These are phyloP conservation scores for Kryptolebias ocellatus DNA, from an alignment of 2,797 vertebrate genomes.

Conservation along the genomic window DNA sequence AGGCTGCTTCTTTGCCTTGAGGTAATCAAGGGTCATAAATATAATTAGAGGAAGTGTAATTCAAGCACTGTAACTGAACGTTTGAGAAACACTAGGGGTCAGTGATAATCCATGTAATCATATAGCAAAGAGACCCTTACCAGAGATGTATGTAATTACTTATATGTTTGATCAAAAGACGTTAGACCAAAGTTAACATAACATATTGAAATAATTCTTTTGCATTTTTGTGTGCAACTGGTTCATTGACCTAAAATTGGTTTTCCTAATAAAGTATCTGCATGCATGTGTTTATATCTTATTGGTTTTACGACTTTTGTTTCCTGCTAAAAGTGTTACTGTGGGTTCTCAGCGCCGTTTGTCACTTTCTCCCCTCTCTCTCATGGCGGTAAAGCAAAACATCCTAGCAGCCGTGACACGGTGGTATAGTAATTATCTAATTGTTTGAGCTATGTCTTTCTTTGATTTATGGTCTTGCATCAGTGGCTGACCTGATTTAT, in stretches of 20 bases:
- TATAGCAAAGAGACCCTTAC: constrained; percentile 43
- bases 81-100: constrained; percentile 80
- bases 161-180: constrained; percentile 32
- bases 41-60: constrained; percentile 76
- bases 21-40: constrained; percentile 75
- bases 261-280: neutral
- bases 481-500: constrained; percentile 94
- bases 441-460: constrained; percentile 91
- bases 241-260: constrained; percentile 4
- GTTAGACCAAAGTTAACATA: constrained; percentile 12
- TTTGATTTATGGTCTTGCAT: constrained; percentile 95
- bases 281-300: constrained; percentile 22
- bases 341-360: constrained; percentile 40
- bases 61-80: constrained; percentile 54
- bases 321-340: constrained; percentile 48
- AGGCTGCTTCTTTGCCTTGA: constrained; percentile 72
- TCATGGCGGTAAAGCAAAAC: constrained; percentile 79
- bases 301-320: constrained; percentile 30
- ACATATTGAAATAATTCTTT: neutral
- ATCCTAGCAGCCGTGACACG: constrained; percentile 81
- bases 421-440: constrained; percentile 95
- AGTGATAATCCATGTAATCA: constrained; percentile 77
- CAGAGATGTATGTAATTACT: constrained; percentile 23
- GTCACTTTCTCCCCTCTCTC: constrained; percentile 40
- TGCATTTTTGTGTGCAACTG: neutral